Conservation (phyloP, 2,113 vertebrate genomes). For the Protobothrops mucrosquamatus region DNA sequence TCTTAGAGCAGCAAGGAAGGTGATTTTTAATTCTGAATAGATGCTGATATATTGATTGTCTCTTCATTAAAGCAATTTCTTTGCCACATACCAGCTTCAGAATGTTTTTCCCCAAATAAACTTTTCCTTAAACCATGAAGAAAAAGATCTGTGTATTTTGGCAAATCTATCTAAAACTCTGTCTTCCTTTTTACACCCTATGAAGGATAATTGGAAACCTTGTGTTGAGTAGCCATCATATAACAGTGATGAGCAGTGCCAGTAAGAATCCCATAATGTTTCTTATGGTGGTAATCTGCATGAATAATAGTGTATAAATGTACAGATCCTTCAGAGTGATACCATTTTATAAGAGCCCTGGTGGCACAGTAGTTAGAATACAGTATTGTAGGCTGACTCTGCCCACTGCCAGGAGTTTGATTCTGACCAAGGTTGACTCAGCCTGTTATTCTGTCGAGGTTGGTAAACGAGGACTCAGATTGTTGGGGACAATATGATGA, state of each 20-base stretch:
- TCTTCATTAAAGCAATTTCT: not conserved
- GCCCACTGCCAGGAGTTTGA: not conserved
- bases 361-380: not conserved
- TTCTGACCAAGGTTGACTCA: not conserved
- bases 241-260: not conserved
- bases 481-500: not conserved
- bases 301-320: not conserved
- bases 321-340: not conserved
- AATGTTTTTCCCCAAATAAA: not conserved
- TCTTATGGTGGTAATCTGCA: not conserved
- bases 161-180: not conserved
- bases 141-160: not conserved
- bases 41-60: not conserved
- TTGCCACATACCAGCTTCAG: not conserved
- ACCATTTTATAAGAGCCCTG: not conserved
- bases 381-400: not conserved
- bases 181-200: not conserved
- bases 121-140: not conserved
- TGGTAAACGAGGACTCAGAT: not conserved
- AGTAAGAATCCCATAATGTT: not conserved
- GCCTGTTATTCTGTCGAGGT: not conserved
- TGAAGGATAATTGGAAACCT: not conserved
- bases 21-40: not conserved
- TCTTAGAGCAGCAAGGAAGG: not conserved
- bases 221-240: not conserved